A percentile compares a stretch with the other conserved stretches of the same genome.
Evolutionary conservation across 2,113 vertebrate species (phyloP).

Genomic region (Xenus cinereus): DNA sequence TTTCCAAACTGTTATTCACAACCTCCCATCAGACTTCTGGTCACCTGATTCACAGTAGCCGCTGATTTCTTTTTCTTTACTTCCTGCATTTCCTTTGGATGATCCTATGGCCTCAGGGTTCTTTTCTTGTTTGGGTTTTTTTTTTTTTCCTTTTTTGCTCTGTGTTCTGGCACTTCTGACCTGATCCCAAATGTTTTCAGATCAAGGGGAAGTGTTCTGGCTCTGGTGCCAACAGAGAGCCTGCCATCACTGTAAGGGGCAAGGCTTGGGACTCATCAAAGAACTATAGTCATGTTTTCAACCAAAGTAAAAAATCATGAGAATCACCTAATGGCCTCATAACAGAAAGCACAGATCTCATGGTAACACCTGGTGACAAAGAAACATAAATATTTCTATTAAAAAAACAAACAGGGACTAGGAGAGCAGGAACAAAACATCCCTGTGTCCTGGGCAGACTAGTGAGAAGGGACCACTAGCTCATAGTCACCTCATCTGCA

Average conservation of each 20-base stretch:
- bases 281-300: neutral
- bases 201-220: neutral
- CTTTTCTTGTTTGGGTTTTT: neutral
- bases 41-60: neutral
- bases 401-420: neutral
- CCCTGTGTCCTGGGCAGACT: neutral
- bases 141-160: neutral
- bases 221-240: neutral
- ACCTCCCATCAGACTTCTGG: neutral
- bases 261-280: neutral
- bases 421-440: neutral
- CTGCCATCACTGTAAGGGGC: neutral
- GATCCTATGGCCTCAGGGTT: neutral
- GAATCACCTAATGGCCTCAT: neutral
- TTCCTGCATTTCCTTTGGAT: neutral
- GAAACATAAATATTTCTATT: neutral
- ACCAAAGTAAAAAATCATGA: neutral
- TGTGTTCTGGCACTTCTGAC: neutral
- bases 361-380: neutral
- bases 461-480: neutral
- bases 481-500: neutral
- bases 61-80: neutral
- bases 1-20: neutral
- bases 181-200: neutral
- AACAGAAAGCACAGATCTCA: neutral